A percentile compares a stretch with the other conserved stretches of the same genome.
Evolutionary conservation across 2,797 vertebrate species (phyloP).

Genomic region (Knipowitschia caucasica): DNA sequence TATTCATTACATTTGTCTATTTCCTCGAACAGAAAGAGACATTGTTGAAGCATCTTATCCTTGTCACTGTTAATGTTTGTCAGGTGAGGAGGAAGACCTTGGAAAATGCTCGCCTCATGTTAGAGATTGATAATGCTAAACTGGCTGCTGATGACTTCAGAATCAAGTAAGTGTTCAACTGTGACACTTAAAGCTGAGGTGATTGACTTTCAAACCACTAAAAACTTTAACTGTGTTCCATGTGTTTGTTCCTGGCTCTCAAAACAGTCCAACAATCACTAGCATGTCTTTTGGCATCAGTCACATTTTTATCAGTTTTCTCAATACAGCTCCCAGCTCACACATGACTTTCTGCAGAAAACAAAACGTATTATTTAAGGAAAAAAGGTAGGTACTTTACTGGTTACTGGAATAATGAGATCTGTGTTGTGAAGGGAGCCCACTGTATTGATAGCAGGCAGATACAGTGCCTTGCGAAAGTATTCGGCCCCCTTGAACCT

Average conservation of each 20-base stretch:
- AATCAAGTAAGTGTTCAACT: slow-evolving; percentile 74
- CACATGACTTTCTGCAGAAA: too few relatives aligned
- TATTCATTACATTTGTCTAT: not conserved
- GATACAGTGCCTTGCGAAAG: too few relatives aligned
- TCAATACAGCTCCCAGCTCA: too few relatives aligned
- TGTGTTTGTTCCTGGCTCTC: too few relatives aligned
- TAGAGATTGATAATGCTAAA: slow-evolving; percentile 83
- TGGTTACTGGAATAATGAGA: not conserved
- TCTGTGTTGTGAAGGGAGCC: not conserved
- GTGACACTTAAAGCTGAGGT: not conserved
- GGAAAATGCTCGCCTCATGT: slow-evolving; percentile 80
- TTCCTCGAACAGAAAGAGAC: not conserved
- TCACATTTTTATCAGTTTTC: too few relatives aligned
- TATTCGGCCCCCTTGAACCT: too few relatives aligned
- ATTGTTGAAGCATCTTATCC: not conserved
- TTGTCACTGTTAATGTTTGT: slow-evolving; percentile 23
- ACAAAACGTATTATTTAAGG: too few relatives aligned
- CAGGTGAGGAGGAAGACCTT: slow-evolving; percentile 79
- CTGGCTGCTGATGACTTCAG: slow-evolving; percentile 83
- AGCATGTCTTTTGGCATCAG: too few relatives aligned
- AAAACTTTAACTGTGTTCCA: too few relatives aligned
- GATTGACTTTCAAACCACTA: too few relatives aligned
- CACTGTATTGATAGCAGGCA: not conserved
- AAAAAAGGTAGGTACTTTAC: too few relatives aligned
- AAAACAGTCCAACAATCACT: too few relatives aligned